Base-by-base conservation (phyloP, 1,140 invertebrate genomes). In the Drosophila kikkawai region DNA sequence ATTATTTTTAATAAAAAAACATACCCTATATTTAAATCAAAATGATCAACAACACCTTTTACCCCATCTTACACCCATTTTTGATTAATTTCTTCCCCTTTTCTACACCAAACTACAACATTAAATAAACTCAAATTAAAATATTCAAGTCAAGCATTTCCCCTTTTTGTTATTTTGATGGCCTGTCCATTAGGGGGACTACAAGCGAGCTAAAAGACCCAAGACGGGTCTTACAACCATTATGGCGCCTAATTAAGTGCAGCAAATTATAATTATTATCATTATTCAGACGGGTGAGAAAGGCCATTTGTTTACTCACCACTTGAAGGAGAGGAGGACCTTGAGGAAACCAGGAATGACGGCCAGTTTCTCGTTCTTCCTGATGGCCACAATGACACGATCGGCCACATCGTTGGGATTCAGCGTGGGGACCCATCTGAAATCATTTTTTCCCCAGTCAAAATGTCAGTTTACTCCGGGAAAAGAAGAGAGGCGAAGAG, bases 341-440 rank as follows among this genome's bases (percentile, higher is more conserved):
- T 95, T 95, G 17, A 97, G 93, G 78, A 95, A 95, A 32, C 95
- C 93, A 5, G 98, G 98, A 53, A 99, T 94, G 51, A 98, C 93
- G 34, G 98, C 94, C 50, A 96, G 93, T 45, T 95, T 94, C 82
- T 97, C 95, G 91, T 99, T 96, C 68, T 95, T 96, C 75, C 97
- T 94, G 82, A 99, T 96, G 19, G 96, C 97, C 39, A 95, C 94
- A 47, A 99, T 95, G 26, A 98, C 96, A 79, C 96, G 95, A 82
- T 97, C 96, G 1, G 96, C 97, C 37, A 98, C 98, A 78, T 97
- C 96, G 69, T 98, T 97, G 3, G 97, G 95, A 82, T 96, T 96
- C 81, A 99, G 93, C 70, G 96, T 96, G 45, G 97, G 96, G 55
- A 99, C 93, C 66, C 98, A 95, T 93, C 96, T 96, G 92, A 17